Percentiles rank a stretch among this genome's conserved stretches.
Conservation (phyloP, 2,888 invertebrate species). For the Eristalis intricaria region DNA sequence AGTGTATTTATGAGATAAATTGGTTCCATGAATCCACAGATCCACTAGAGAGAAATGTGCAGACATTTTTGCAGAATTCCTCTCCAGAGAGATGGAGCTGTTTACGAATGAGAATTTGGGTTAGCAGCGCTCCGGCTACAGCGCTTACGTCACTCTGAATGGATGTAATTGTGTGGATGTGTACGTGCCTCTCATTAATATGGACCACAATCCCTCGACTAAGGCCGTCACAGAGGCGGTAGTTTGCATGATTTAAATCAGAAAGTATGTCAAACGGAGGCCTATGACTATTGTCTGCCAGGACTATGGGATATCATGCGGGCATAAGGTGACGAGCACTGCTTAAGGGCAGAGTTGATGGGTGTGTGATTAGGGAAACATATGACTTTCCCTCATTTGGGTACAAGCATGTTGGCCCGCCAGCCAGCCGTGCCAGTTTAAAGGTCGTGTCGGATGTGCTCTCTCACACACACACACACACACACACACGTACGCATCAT, state of each 20-base stretch:
- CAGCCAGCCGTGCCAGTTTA: neutral
- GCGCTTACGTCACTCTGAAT: conserved; percentile 35
- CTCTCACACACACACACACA: too few species aligned
- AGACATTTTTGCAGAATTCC: neutral
- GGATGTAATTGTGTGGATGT: neutral
- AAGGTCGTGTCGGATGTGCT: neutral
- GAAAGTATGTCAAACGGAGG: conserved; percentile 37
- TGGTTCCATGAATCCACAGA: neutral
- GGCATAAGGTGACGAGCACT: conserved; percentile 7
- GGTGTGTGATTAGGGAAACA: neutral
- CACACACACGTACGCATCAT: neutral
- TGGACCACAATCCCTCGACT: conserved; percentile 20
- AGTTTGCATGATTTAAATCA: conserved; percentile 49
- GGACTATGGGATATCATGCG: neutral
- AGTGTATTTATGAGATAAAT: conserved; percentile 18
- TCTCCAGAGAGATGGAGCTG: neutral
- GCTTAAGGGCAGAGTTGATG: neutral
- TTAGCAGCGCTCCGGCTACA: neutral
- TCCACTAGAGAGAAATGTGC: neutral
- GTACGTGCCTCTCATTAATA: conserved; percentile 43
- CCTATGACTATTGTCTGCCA: conserved; percentile 3
- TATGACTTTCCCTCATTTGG: neutral
- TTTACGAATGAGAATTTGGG: conserved; percentile 13
- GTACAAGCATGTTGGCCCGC: neutral
- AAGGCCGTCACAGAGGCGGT: conserved; percentile 1